Evolutionary conservation across 2,113 vertebrate species (phyloP).

Genomic region (chimpanzee (Pan troglodytes)): DNA sequence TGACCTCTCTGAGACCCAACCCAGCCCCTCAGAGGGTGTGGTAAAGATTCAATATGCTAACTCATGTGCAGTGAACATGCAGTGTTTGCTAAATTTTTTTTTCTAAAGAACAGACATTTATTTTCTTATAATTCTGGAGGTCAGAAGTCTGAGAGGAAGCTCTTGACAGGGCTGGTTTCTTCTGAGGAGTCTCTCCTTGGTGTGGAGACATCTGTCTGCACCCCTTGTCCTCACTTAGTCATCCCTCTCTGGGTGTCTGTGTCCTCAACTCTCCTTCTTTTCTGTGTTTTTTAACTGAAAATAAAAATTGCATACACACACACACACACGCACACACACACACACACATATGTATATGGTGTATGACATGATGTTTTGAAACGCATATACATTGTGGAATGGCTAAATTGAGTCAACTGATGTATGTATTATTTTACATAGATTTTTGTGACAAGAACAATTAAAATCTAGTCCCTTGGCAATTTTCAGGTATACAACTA

Average conservation of each 20-base stretch:
- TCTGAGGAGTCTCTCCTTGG: background rate
- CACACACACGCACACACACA: background rate
- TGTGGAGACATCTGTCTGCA: background rate
- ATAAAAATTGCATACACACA: background rate
- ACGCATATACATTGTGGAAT: background rate
- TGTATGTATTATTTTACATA: background rate
- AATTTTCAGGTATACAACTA: background rate
- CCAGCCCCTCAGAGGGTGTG: background rate
- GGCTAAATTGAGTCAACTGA: background rate
- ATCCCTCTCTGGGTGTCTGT: background rate
- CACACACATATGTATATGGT: background rate
- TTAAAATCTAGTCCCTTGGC: background rate
- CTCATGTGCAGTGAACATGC: fast-evolving
- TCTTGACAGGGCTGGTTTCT: background rate
- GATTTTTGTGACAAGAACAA: background rate
- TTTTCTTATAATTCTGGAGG: background rate
- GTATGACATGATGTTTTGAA: background rate
- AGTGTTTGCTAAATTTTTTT: background rate
- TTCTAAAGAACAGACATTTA: background rate
- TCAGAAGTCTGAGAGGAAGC: background rate
- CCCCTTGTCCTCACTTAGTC: background rate
- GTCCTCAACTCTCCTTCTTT: background rate
- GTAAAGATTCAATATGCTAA: background rate
- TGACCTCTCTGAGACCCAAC: background rate
- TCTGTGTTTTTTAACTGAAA: background rate